A percentile compares a stretch with the other conserved stretches of the same genome.
phyloP scores from a whole-genome alignment of 2,888 invertebrate genomes.

The Muscina levida region DNA sequence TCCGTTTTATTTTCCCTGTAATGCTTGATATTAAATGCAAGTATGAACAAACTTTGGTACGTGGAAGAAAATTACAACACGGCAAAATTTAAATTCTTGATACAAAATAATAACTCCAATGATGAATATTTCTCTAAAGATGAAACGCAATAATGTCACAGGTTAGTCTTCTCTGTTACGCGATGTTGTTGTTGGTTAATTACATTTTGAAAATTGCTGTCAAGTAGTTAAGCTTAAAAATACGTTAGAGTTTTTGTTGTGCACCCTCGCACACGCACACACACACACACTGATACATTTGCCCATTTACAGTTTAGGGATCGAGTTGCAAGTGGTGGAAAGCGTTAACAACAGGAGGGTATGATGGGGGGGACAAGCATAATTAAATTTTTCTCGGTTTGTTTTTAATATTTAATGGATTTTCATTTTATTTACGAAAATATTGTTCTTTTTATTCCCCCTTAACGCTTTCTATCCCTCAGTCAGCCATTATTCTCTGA shows the following conservation, averaged over 20 bases:
- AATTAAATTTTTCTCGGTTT: slow-evolving; percentile 63
- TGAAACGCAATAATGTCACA: no score
- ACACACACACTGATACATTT: slow-evolving; percentile 42
- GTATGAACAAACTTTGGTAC: slow-evolving; percentile 29
- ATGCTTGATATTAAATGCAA: slow-evolving; percentile 27
- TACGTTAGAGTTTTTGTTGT: slow-evolving; percentile 56
- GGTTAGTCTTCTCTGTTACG: slow-evolving; percentile 30
- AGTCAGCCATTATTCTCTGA: no score
- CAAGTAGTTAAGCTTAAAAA: slow-evolving; percentile 74
- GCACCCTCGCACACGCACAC: slow-evolving; percentile 36
- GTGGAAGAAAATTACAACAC: neutral
- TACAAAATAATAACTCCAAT: no score
- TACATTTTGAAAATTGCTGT: slow-evolving; percentile 78
- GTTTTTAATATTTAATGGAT: slow-evolving; percentile 65
- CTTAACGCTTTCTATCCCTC: neutral
- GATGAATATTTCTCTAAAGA: no score
- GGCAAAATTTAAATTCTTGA: no score
- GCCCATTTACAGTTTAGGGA: slow-evolving; percentile 31
- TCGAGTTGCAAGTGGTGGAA: slow-evolving; percentile 22
- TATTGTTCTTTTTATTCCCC: slow-evolving; percentile 54
- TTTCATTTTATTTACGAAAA: slow-evolving; percentile 65
- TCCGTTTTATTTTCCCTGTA: slow-evolving; percentile 65
- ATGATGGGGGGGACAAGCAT: slow-evolving; percentile 55
- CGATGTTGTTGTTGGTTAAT: slow-evolving; percentile 73
- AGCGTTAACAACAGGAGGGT: slow-evolving; percentile 51